Percentiles rank a stretch among this genome's conserved stretches.
Conservation (phyloP, 2,888 invertebrate species). For the Ligdia adustata region DNA sequence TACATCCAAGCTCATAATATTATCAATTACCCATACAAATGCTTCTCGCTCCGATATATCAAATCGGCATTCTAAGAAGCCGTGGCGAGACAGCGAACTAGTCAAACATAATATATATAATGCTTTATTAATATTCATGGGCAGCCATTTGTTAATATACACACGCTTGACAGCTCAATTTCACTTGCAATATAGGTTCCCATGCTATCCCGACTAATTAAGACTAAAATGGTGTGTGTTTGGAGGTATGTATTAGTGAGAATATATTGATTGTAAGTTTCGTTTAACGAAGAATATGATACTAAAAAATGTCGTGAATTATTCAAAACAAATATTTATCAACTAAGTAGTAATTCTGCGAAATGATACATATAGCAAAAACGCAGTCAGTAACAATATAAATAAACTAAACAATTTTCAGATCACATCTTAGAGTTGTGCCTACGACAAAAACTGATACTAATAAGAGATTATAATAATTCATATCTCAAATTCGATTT, state of each 20-base stretch:
- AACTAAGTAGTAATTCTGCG: too few species aligned
- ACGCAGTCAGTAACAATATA: too few species aligned
- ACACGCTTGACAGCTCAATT: slow-evolving; percentile 77
- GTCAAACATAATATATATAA: slow-evolving; percentile 55
- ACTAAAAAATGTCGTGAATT: too few species aligned
- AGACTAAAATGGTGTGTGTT: slow-evolving; percentile 42
- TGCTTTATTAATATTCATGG: slow-evolving; percentile 79
- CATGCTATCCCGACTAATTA: slow-evolving; percentile 53
- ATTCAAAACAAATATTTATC: too few species aligned
- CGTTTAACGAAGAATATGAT: too few species aligned
- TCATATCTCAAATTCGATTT: slow-evolving; percentile 16
- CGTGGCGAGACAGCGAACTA: slow-evolving; percentile 41
- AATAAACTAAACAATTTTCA: too few species aligned
- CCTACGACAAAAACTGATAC: slow-evolving; percentile 5
- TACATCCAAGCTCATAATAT: slow-evolving; percentile 4
- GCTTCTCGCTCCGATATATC: slow-evolving; percentile 40
- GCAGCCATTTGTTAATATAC: slow-evolving; percentile 75
- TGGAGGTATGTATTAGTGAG: slow-evolving; percentile 16
- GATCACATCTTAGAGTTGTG: too few species aligned
- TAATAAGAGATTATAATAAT: slow-evolving; percentile 12
- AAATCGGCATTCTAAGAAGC: slow-evolving; percentile 33
- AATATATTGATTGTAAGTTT: background rate
- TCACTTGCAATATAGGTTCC: slow-evolving; percentile 58
- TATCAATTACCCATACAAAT: slow-evolving; percentile 21
- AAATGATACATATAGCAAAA: too few species aligned